phyloP scores from a whole-genome alignment of 2,113 vertebrate species.

The Diglossa brunneiventris region DNA sequence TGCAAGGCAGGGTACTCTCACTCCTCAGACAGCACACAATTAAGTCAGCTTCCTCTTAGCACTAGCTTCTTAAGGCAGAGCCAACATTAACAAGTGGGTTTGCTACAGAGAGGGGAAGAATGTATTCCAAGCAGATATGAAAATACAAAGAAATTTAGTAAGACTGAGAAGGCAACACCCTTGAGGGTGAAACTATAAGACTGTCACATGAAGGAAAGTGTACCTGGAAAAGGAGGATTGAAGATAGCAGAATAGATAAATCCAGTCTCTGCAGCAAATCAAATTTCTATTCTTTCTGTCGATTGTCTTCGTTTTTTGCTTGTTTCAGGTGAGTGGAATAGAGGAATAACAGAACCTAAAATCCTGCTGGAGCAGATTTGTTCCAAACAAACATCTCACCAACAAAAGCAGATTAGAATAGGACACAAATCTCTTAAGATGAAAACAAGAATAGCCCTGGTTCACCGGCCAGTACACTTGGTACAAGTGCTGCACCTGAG shows the following conservation, averaged over 20 bases:
- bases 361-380: background rate
- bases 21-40: background rate
- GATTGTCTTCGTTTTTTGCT: background rate
- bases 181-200: background rate
- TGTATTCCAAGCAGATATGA: background rate
- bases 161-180: background rate
- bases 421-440: background rate
- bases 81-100: background rate
- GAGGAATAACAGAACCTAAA: background rate
- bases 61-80: background rate
- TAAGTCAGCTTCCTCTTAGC: background rate
- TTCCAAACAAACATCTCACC: background rate
- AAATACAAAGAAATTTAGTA: background rate
- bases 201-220: background rate
- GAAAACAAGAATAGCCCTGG: background rate
- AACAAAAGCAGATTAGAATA: background rate
- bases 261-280: background rate
- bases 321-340: background rate
- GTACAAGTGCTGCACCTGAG: background rate
- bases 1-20: background rate
- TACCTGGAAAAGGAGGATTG: background rate
- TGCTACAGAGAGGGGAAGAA: background rate
- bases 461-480: accelerated
- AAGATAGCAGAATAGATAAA: background rate
- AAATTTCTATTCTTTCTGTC: background rate